Evolutionary conservation across 2,113 vertebrate species (phyloP).

Genomic region (Zosterops lateralis): DNA sequence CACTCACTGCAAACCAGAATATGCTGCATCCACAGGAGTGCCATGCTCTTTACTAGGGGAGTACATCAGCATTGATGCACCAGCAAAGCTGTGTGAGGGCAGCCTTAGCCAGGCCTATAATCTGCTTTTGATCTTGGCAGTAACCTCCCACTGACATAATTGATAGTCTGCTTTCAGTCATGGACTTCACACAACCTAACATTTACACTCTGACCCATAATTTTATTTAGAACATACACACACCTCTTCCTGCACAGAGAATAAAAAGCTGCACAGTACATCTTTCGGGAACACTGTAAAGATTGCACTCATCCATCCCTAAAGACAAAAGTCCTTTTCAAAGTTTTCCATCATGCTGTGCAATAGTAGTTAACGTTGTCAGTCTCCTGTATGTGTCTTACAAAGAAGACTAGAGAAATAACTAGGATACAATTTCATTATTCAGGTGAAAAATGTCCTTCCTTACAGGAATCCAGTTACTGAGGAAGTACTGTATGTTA

Average conservation of each 20-base stretch:
- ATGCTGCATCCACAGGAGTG: not conserved
- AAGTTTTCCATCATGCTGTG: not conserved
- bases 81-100: not conserved
- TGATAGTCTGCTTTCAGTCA: slow-evolving; percentile 12
- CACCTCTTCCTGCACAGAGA: not conserved
- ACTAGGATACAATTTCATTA: not conserved
- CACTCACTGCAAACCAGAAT: not conserved
- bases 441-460: not conserved
- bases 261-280: not conserved
- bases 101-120: slow-evolving; percentile 19
- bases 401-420: not conserved
- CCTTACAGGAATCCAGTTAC: not conserved
- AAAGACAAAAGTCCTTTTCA: not conserved
- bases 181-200: not conserved
- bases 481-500: not conserved
- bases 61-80: not conserved
- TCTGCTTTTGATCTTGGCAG: slow-evolving; percentile 9
- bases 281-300: not conserved
- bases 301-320: not conserved
- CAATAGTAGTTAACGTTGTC: not conserved
- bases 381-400: not conserved
- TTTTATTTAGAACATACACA: slow-evolving; percentile 18
- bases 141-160: slow-evolving; percentile 28
- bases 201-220: slow-evolving; percentile 17
- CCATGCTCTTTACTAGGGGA: not conserved